These are phyloP conservation scores for Leptoclinus maculatus DNA, from an alignment of 2,797 vertebrate species.

Conservation along the genomic window DNA sequence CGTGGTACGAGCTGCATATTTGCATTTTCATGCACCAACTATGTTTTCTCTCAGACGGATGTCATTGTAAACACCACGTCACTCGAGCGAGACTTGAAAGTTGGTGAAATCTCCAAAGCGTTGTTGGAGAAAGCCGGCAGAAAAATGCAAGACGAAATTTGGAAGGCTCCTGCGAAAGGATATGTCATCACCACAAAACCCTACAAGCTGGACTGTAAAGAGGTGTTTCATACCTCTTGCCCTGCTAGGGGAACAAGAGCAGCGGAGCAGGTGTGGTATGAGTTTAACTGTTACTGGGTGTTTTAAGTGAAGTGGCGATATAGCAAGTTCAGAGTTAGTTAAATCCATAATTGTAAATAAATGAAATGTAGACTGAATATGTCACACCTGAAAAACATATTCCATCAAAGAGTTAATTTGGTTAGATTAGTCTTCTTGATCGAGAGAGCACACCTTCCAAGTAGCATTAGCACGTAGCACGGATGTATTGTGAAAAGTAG, in stretches of 20 bases:
- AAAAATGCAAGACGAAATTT: conserved; percentile 61
- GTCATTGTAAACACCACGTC: conserved; percentile 84
- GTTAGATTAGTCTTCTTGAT: not conserved
- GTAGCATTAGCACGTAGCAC: not conserved
- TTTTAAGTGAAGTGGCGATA: not conserved
- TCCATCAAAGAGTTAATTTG: not conserved
- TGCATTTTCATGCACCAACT: not conserved
- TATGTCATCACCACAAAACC: conserved; percentile 48
- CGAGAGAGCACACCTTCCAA: not conserved
- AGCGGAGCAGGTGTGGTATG: conserved; percentile 53
- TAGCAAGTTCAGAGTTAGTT: not conserved
- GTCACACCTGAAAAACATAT: not conserved
- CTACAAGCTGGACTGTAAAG: conserved; percentile 41
- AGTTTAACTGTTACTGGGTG: not conserved
- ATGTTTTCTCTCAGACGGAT: conserved; percentile 77
- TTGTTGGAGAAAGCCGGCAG: conserved; percentile 73
- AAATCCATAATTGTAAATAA: not conserved
- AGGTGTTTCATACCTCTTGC: conserved; percentile 80
- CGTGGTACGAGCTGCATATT: not conserved
- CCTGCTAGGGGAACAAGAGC: fast-evolving
- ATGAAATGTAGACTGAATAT: not conserved
- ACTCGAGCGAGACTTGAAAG: fast-evolving
- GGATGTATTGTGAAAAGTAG: not conserved
- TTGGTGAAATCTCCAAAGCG: conserved; percentile 19
- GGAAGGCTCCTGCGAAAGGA: fast-evolving